These are phyloP conservation scores for Agriopis aurantiaria DNA, from an alignment of 2,888 invertebrate species.

Conservation along the genomic window DNA sequence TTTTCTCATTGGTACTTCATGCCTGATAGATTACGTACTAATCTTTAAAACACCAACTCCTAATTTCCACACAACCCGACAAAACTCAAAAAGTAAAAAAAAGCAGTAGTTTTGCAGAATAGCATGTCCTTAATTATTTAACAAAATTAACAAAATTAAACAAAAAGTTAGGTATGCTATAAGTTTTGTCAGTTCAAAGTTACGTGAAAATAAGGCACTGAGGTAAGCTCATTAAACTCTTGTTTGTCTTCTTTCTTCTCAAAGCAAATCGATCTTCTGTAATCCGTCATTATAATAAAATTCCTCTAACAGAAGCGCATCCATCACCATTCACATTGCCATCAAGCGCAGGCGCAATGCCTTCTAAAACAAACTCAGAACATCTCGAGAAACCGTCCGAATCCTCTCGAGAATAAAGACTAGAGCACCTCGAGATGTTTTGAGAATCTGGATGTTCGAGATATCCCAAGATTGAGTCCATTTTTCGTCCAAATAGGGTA, in stretches of 20 bases:
- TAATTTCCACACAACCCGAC: too few relatives aligned
- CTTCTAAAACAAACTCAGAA: neutral
- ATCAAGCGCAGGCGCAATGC: conserved; percentile 50
- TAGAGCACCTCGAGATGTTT: conserved; percentile 49
- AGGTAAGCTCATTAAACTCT: too few relatives aligned
- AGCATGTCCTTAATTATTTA: too few relatives aligned
- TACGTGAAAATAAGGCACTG: too few relatives aligned
- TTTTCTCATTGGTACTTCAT: too few relatives aligned
- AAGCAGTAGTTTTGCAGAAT: too few relatives aligned
- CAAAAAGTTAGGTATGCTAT: too few relatives aligned
- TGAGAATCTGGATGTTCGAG: conserved; percentile 61
- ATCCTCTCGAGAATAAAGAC: conserved; percentile 5
- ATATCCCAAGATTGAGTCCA: conserved; percentile 78
- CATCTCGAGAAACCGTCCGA: neutral
- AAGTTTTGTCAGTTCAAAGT: too few relatives aligned
- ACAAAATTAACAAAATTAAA: too few relatives aligned
- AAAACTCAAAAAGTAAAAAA: too few relatives aligned
- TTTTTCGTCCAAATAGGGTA: conserved; percentile 86
- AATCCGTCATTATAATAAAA: conserved; percentile 34
- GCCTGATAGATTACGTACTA: too few relatives aligned
- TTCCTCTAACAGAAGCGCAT: conserved; percentile 33
- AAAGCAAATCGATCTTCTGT: conserved; percentile 6
- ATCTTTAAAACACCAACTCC: too few relatives aligned
- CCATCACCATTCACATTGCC: conserved; percentile 38
- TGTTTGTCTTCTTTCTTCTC: neutral